phyloP scores from a whole-genome alignment of 1,140 invertebrate genomes.

The Rhopalosiphum padi region DNA sequence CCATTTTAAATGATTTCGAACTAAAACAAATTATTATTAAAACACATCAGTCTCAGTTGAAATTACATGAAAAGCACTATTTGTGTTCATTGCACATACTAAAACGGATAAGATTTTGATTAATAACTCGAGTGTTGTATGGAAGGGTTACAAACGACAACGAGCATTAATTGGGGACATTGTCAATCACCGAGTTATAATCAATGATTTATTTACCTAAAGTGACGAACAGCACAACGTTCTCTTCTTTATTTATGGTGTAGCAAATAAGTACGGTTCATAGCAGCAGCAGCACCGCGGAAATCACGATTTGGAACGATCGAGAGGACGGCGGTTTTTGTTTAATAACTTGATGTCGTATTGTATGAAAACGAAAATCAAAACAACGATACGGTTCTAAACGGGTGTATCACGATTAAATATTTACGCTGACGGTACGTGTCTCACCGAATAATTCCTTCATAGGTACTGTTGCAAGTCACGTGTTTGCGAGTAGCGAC shows the following conservation, averaged over 20 bases:
- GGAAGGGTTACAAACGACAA: too few relatives aligned
- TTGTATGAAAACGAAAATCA: background rate
- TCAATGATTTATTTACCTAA: background rate
- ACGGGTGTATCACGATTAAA: too few relatives aligned
- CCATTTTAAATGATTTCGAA: conserved; percentile 71
- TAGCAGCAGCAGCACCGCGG: background rate
- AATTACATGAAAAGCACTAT: background rate
- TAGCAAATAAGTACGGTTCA: background rate
- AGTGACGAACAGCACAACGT: background rate
- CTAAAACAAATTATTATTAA: background rate
- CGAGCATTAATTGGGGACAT: background rate
- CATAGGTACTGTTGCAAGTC: too few relatives aligned
- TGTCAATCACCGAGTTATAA: background rate
- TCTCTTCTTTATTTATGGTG: too few relatives aligned
- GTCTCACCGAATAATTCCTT: too few relatives aligned
- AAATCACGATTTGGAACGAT: background rate
- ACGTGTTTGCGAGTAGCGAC: too few relatives aligned
- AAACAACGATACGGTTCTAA: background rate
- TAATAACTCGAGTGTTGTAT: background rate
- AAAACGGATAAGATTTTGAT: background rate
- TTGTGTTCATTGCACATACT: background rate
- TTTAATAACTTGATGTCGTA: background rate
- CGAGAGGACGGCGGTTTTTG: too few relatives aligned
- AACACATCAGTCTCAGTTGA: background rate
- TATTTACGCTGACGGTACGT: too few relatives aligned